These are phyloP conservation scores for Oenanthe oenanthe DNA, from an alignment of 2,113 vertebrate species.

Conservation along the genomic window DNA sequence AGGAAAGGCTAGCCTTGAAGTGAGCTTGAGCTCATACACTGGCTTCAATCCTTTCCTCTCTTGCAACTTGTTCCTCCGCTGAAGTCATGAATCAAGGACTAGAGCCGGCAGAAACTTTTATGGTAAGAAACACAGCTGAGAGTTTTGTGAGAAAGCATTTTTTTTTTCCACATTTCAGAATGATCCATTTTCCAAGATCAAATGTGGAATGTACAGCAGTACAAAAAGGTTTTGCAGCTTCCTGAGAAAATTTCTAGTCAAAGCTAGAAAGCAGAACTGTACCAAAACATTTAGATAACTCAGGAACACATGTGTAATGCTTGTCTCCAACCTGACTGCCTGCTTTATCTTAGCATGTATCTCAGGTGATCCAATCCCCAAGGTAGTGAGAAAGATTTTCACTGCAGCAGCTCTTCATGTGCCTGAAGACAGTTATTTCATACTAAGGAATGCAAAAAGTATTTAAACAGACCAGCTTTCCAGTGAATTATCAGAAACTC, in stretches of 20 bases:
- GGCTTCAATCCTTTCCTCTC: not conserved
- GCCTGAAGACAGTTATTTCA: slow-evolving; percentile 4
- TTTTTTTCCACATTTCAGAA: not conserved
- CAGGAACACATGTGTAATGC: not conserved
- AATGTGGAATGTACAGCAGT: not conserved
- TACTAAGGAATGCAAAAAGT: slow-evolving; percentile 27
- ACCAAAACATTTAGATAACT: not conserved
- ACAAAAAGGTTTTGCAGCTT: not conserved
- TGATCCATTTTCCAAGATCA: not conserved
- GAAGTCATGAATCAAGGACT: not conserved
- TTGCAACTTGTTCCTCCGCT: not conserved
- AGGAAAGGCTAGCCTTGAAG: slow-evolving; percentile 35
- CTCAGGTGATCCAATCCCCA: not conserved
- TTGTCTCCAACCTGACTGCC: not conserved
- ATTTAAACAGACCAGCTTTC: slow-evolving; percentile 35
- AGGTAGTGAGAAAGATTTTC: not conserved
- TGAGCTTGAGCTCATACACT: slow-evolving; percentile 5
- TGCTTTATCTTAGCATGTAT: not conserved
- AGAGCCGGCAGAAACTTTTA: not conserved
- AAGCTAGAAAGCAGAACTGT: not conserved
- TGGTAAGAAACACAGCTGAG: not conserved
- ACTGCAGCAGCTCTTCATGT: not conserved
- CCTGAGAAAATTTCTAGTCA: not conserved
- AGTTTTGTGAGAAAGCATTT: slow-evolving; percentile 6
- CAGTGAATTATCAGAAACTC: not conserved